phyloP scores from a whole-genome alignment of 2,888 invertebrate genomes.

The Notodonta ziczac region DNA sequence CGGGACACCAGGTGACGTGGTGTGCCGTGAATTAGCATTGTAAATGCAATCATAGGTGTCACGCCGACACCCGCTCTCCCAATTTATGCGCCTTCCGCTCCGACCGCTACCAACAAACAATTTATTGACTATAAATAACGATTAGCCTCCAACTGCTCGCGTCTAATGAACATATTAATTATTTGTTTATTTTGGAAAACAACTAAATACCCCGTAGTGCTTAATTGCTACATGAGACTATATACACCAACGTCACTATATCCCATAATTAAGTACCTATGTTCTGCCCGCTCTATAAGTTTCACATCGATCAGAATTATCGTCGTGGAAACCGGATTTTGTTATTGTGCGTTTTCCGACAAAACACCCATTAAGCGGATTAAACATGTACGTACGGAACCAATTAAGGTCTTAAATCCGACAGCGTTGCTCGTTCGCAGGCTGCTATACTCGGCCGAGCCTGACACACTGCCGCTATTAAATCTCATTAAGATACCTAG shows the following conservation, averaged over 20 bases:
- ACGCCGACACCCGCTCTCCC: conserved; percentile 74
- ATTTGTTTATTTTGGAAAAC: conserved; percentile 38
- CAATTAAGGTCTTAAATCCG: conserved; percentile 74
- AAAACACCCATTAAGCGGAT: conserved; percentile 72
- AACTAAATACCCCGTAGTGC: conserved; percentile 11
- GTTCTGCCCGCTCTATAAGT: conserved; percentile 53
- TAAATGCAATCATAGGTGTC: conserved; percentile 85
- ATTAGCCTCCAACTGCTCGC: conserved; percentile 61
- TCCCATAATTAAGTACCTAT: conserved; percentile 45
- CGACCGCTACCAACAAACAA: conserved; percentile 74
- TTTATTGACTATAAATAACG: conserved; percentile 78
- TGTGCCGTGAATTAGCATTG: conserved; percentile 81
- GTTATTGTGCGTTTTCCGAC: conserved; percentile 59
- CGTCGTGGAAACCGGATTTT: conserved; percentile 59
- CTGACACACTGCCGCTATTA: conserved; percentile 61
- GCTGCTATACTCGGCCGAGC: conserved; percentile 40
- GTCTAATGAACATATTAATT: conserved; percentile 68
- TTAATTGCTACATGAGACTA: conserved; percentile 31
- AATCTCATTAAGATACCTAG: conserved; percentile 77
- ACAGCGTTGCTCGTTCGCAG: conserved; percentile 58
- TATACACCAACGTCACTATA: conserved; percentile 30
- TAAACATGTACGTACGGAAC: conserved; percentile 73
- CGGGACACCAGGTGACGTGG: conserved; percentile 64
- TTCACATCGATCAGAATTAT: conserved; percentile 64
- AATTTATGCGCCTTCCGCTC: conserved; percentile 80